Conservation (phyloP, 2,797 vertebrate species). For the Thripadectes ignobilis region DNA sequence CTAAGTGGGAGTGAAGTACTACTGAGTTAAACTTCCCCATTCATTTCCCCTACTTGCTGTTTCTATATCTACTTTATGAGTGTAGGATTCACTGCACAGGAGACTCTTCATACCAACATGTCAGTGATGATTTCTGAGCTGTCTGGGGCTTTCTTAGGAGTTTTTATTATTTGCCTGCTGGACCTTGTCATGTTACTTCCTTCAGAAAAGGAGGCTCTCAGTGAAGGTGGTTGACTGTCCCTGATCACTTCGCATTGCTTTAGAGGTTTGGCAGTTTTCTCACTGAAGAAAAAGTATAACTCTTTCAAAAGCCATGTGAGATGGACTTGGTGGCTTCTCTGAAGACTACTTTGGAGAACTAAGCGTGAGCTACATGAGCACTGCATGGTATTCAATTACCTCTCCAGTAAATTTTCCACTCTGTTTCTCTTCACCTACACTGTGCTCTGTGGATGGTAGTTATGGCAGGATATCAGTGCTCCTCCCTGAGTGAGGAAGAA, state of each 20-base stretch:
- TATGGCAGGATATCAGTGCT: neutral
- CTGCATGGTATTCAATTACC: neutral
- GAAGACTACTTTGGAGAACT: neutral
- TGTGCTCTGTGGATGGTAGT: neutral
- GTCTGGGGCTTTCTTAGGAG: neutral
- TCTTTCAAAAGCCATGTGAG: neutral
- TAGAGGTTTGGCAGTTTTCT: neutral
- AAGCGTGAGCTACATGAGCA: neutral
- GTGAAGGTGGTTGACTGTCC: neutral
- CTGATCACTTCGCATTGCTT: neutral
- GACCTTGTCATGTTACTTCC: neutral
- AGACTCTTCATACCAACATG: neutral
- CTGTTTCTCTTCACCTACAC: neutral
- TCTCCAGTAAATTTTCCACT: neutral
- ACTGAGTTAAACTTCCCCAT: neutral
- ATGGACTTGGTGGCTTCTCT: neutral
- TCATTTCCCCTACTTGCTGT: neutral
- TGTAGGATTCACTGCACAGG: neutral
- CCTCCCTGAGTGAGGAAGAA: neutral
- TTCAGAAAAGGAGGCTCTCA: neutral
- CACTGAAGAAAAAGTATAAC: neutral
- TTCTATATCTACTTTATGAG: neutral
- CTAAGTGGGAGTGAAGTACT: neutral
- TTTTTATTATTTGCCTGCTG: neutral
- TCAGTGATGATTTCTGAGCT: neutral